Conservation (phyloP, 1,140 invertebrate genomes). For the Drosophila truncata region DNA sequence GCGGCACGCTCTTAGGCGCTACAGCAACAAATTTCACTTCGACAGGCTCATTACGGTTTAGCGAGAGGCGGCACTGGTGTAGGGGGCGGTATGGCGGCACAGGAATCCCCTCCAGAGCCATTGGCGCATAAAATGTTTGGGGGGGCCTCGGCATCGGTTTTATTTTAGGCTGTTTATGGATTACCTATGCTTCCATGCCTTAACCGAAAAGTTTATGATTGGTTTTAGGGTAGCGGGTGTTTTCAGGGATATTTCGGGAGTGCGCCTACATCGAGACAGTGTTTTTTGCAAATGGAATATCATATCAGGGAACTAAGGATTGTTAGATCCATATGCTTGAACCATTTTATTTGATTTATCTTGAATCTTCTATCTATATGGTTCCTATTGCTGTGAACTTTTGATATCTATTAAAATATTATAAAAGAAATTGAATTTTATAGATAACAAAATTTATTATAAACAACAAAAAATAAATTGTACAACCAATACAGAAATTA, state of each 20-base stretch:
- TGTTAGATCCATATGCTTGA: not conserved
- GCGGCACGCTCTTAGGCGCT: slow-evolving; percentile 51
- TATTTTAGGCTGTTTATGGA: slow-evolving; percentile 52
- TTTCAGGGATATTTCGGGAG: not conserved
- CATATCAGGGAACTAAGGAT: not conserved
- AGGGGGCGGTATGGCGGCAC: not conserved
- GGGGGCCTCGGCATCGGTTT: slow-evolving; percentile 7
- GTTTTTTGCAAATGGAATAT: not conserved
- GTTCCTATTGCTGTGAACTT: not conserved
- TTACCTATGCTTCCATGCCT: slow-evolving; percentile 35
- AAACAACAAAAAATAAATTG: too few relatives aligned
- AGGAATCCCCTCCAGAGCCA: slow-evolving; percentile 24
- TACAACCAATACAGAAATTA: too few relatives aligned
- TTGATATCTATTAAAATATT: not conserved
- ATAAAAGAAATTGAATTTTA: not conserved
- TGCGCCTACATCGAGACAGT: not conserved
- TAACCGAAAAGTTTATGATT: slow-evolving; percentile 42
- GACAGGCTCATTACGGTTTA: slow-evolving; percentile 56
- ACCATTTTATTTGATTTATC: not conserved
- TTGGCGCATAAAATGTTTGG: slow-evolving; percentile 38
- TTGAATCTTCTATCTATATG: not conserved
- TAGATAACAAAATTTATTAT: not conserved
- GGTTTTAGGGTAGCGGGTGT: slow-evolving; percentile 13
- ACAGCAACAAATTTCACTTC: slow-evolving; percentile 45
- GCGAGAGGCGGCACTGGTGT: not conserved